phyloP scores from a whole-genome alignment of 2,113 vertebrate species.

The Eulacestoma nigropectus region DNA sequence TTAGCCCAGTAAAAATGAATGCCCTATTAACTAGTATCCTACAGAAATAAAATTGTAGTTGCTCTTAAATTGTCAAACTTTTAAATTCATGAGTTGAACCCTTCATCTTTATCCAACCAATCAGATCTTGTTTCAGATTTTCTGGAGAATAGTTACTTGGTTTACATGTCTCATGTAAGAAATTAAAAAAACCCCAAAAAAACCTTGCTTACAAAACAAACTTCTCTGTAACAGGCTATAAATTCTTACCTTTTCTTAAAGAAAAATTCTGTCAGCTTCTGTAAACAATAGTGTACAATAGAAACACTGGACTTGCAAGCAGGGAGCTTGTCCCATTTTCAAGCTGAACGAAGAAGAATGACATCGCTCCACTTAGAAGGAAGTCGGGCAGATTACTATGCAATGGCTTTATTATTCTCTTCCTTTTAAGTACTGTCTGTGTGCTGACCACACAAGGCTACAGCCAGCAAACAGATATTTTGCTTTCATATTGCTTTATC shows the following conservation, averaged over 20 bases:
- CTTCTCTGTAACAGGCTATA: background rate
- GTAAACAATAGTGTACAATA: background rate
- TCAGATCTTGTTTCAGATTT: background rate
- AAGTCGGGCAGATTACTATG: background rate
- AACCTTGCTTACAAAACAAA: background rate
- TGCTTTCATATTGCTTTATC: background rate
- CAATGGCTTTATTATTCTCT: constrained; percentile 17
- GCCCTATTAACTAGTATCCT: background rate
- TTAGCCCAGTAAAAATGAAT: background rate
- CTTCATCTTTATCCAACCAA: background rate
- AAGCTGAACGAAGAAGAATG: background rate
- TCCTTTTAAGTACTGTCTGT: constrained; percentile 22
- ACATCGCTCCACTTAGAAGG: constrained; percentile 24
- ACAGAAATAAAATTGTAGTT: background rate
- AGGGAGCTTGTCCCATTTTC: background rate
- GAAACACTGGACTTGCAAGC: background rate
- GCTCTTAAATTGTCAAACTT: background rate
- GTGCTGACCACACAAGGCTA: constrained; percentile 8
- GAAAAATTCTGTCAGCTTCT: background rate
- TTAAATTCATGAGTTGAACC: background rate
- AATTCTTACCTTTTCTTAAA: background rate
- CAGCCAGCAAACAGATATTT: background rate
- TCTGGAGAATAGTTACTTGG: background rate
- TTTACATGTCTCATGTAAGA: background rate
- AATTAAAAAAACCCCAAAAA: background rate